Base-by-base conservation (phyloP, 2,888 invertebrate genomes). In the Caenorhabditis sp. region DNA sequence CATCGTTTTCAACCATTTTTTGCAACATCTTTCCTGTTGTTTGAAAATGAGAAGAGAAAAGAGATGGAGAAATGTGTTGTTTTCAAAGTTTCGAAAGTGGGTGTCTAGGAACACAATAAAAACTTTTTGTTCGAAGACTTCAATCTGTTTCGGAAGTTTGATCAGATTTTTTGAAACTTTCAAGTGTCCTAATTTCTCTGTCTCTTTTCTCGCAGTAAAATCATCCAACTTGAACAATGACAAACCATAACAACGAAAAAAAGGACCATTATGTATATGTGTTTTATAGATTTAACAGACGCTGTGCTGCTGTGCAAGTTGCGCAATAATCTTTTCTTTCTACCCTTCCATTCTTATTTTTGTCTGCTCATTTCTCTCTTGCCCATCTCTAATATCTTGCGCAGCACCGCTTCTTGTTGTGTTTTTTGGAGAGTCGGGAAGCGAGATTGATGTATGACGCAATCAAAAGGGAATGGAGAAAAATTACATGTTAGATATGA, bases 261-360 rank as follows among this genome's bases (percentile, higher is more conserved):
- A 43, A 17, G 43, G 43, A 12, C 14, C 43, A 43, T 43, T 43
- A 43, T 43, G 43, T 43, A 14, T 43, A 31, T 31, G 31, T 31
- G 31, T 31, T 31, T 31, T 31, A 43, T 43, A 43, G 43, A 43
- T 43, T 43, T 43, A 58, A 37, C 58, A 58, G 58, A 58, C 58
- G 58, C 37, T 58, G 37, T 37, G 37, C 36, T 26, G 36, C 58
- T 58, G 58, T 37, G 27, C 14, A 36, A 37, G 21, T 58, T 58
- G 58, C 58, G 58, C 58, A 58, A 58, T 58, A 37, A 37, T 55
- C 55, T 55, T 43, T 43, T 43, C 14, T 14, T 17, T 43, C 2
- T 17, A 3, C 14, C 43, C 31, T 31, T 31, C 31, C 10, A 31
- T 31, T 10, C 10, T 6, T 10, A 31, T 43, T 43, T 43, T 43